Percentiles rank a stretch among this genome's conserved stretches.
Evolutionary conservation across 2,797 vertebrate genomes (phyloP).

Genomic region (Coluber constrictor): DNA sequence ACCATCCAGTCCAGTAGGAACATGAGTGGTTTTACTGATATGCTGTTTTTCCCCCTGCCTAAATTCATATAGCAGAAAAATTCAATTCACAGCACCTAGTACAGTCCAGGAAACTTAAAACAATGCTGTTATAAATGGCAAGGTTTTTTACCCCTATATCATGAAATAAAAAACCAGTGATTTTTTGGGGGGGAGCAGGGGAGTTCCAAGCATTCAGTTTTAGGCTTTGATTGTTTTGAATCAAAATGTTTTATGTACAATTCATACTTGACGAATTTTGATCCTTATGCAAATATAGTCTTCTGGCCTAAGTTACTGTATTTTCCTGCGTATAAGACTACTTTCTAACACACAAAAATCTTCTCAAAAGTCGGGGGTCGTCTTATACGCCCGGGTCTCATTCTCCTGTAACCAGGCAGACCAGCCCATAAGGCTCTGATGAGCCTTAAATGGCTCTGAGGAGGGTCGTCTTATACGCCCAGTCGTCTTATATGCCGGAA

Average conservation of each 20-base stretch:
- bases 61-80: background rate
- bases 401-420: no score
- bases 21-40: background rate
- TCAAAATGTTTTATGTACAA: background rate
- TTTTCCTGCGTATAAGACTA: no score
- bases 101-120: background rate
- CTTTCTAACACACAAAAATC: no score
- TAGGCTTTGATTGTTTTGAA: background rate
- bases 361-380: no score
- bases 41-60: background rate
- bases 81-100: background rate
- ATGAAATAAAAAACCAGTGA: background rate
- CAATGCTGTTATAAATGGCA: background rate
- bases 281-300: background rate
- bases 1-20: background rate
- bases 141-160: background rate
- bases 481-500: no score
- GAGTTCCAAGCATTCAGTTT: background rate
- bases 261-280: background rate
- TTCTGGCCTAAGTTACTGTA: no score
- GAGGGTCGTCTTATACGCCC: no score
- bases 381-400: no score
- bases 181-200: background rate
- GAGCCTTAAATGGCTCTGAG: no score
- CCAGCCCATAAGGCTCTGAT: no score